phyloP scores from a whole-genome alignment of 2,113 vertebrate species.

The Ameiurus melas region DNA sequence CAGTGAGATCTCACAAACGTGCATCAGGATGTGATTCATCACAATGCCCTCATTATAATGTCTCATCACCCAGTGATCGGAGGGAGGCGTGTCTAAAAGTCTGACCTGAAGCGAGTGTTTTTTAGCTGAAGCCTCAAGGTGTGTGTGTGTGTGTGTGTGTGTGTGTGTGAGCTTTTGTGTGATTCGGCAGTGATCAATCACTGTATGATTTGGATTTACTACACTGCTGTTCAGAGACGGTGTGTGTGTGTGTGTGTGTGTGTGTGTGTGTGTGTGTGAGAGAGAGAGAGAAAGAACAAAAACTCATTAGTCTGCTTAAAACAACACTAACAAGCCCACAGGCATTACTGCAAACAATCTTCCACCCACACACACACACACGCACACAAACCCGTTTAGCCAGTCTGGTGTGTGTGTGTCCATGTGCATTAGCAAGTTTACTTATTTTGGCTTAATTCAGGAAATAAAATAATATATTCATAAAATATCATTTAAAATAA shows the following conservation, averaged over 20 bases:
- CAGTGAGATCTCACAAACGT: too few relatives aligned
- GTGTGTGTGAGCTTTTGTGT: background rate
- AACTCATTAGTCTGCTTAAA: background rate
- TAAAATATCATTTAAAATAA: background rate
- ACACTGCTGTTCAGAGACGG: too few relatives aligned
- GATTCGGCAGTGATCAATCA: too few relatives aligned
- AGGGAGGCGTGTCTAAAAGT: background rate
- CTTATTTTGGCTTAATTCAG: too few relatives aligned
- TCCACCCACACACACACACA: too few relatives aligned
- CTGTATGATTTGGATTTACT: too few relatives aligned
- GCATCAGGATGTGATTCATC: too few relatives aligned
- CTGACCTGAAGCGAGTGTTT: background rate
- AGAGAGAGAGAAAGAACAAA: background rate
- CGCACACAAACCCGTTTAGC: background rate
- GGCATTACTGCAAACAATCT: background rate
- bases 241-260: slow-evolving; percentile 59
- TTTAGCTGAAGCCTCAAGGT: background rate
- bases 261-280: slow-evolving; percentile 42
- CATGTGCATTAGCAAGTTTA: too few relatives aligned
- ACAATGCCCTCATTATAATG: too few relatives aligned
- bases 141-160: background rate
- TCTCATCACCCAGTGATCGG: too few relatives aligned
- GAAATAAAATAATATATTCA: too few relatives aligned
- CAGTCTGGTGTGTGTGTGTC: background rate
- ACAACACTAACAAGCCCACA: background rate